Evolutionary conservation across 2,888 invertebrate species (phyloP).

Genomic region (Rhagium mordax): DNA sequence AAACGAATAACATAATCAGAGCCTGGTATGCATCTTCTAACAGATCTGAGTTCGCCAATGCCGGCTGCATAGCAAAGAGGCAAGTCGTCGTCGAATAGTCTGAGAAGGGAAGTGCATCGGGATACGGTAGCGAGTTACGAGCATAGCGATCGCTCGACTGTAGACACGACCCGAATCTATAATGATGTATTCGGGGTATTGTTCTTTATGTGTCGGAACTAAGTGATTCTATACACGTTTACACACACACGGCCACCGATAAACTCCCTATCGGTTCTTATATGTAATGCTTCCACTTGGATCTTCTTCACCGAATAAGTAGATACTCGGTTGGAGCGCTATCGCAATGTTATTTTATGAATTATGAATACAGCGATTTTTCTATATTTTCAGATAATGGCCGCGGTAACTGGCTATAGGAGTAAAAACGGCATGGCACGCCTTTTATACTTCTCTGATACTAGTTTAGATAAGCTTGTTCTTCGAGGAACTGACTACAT

Average conservation of each 20-base stretch:
- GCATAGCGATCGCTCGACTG: slow-evolving; percentile 52
- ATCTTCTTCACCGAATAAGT: slow-evolving; percentile 45
- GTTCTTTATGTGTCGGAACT: slow-evolving; percentile 66
- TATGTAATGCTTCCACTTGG: slow-evolving; percentile 35
- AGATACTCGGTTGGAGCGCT: slow-evolving; percentile 38
- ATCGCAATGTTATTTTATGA: slow-evolving; percentile 52
- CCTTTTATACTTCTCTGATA: slow-evolving; percentile 29
- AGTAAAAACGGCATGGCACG: slow-evolving; percentile 23
- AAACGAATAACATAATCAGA: slow-evolving; percentile 35
- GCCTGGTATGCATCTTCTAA: slow-evolving; percentile 25
- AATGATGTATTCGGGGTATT: slow-evolving; percentile 66
- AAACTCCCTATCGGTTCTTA: slow-evolving; percentile 55
- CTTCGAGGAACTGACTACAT: slow-evolving; percentile 3
- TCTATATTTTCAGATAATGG: slow-evolving; percentile 41
- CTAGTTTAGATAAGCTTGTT: slow-evolving; percentile 6
- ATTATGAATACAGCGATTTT: slow-evolving; percentile 57
- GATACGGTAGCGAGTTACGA: slow-evolving; percentile 35
- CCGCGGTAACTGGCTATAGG: slow-evolving; percentile 27
- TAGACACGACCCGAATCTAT: slow-evolving; percentile 64
- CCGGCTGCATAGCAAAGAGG: slow-evolving; percentile 46
- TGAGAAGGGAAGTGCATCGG: slow-evolving; percentile 52
- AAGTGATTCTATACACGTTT: slow-evolving; percentile 65
- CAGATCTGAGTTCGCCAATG: slow-evolving; percentile 24
- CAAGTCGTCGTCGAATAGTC: slow-evolving; percentile 47
- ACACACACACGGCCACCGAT: slow-evolving; percentile 57